Percentiles rank a stretch among this genome's conserved stretches.
phyloP scores from a whole-genome alignment of 2,797 vertebrate genomes.

The Halcyon badia region DNA sequence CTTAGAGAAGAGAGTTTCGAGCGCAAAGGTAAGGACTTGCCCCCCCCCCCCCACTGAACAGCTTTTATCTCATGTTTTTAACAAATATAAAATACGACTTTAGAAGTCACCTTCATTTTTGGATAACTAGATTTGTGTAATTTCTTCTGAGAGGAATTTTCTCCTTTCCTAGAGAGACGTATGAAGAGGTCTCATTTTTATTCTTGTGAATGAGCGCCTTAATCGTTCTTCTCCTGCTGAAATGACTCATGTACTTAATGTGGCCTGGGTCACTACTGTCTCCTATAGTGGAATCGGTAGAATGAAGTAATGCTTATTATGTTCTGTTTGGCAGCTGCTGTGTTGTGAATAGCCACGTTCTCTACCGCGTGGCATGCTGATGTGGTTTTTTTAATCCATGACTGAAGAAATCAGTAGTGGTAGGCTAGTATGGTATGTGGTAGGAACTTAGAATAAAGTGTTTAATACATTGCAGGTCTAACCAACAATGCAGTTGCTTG shows the following conservation, averaged over 20 bases:
- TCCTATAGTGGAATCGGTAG: neutral
- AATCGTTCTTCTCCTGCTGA: neutral
- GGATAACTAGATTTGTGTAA: neutral
- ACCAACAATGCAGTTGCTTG: neutral
- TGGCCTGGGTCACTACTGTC: neutral
- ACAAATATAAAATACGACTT: neutral
- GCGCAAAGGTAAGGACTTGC: constrained; percentile 91
- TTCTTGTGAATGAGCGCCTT: neutral
- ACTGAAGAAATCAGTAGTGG: neutral
- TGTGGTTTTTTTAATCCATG: neutral
- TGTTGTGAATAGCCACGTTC: neutral
- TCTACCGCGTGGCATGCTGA: neutral
- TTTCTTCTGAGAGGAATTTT: neutral
- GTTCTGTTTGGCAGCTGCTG: neutral
- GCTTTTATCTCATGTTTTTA: neutral
- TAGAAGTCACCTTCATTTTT: neutral
- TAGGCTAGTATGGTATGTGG: neutral
- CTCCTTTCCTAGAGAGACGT: neutral
- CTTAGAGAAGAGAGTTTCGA: constrained; percentile 99
- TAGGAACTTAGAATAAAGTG: neutral
- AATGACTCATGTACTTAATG: neutral
- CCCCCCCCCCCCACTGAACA: neutral
- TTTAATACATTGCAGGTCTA: neutral
- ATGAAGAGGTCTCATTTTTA: neutral
- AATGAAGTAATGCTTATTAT: neutral